These are phyloP conservation scores for Orthosia incerta DNA, from an alignment of 2,888 invertebrate genomes.

Conservation along the genomic window DNA sequence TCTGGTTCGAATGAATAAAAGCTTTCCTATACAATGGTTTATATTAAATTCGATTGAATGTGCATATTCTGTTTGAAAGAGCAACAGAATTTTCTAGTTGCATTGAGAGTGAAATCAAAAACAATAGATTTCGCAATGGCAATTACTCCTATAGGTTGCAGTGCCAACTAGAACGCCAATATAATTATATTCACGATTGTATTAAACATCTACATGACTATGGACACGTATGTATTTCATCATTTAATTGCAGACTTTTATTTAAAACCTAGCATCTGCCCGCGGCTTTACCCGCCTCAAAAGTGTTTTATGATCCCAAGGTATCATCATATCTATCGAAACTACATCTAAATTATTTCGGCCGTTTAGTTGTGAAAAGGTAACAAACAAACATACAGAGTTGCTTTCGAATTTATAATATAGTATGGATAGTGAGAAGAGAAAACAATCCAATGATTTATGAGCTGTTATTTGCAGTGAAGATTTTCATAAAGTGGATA, in stretches of 20 bases:
- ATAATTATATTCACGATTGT: slow-evolving; percentile 9
- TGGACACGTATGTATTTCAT: slow-evolving; percentile 13
- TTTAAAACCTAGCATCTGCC: slow-evolving; percentile 20
- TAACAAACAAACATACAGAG: too few species aligned
- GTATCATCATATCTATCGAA: too few species aligned
- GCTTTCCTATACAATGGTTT: background rate
- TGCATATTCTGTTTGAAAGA: background rate
- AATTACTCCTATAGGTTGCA: background rate
- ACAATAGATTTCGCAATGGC: slow-evolving; percentile 1
- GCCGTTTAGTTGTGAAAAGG: too few species aligned
- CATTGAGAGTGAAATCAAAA: background rate
- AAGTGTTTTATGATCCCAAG: too few species aligned
- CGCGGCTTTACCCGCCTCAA: too few species aligned
- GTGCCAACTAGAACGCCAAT: slow-evolving; percentile 9
- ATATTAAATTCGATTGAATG: background rate
- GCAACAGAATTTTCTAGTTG: background rate
- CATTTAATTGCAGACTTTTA: slow-evolving; percentile 31
- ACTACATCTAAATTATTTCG: too few species aligned
- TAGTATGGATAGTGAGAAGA: slow-evolving; percentile 12
- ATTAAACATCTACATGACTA: slow-evolving; percentile 31
- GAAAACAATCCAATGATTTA: slow-evolving; percentile 45
- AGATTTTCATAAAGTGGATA: slow-evolving; percentile 30
- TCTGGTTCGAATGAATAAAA: background rate
- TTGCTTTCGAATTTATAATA: too few species aligned
- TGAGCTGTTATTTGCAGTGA: slow-evolving; percentile 26